These are phyloP conservation scores for Castor canadensis DNA, from an alignment of 2,113 vertebrate genomes.

Conservation along the genomic window DNA sequence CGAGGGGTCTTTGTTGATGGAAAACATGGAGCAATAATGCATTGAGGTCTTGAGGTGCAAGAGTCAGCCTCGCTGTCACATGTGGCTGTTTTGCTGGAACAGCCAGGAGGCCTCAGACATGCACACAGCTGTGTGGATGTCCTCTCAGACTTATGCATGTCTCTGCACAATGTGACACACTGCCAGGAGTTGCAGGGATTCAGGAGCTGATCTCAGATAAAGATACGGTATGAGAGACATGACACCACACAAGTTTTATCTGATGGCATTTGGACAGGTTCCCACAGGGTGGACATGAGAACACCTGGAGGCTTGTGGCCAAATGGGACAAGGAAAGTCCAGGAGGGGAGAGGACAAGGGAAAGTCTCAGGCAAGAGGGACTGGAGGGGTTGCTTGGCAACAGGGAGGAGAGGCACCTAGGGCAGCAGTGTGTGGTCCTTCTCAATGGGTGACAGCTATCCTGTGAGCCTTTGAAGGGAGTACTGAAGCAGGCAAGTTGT, in stretches of 20 bases:
- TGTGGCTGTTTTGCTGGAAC: not conserved
- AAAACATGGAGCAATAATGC: no score
- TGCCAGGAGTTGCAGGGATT: no score
- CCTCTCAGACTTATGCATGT: rapidly evolving
- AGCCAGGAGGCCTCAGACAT: not conserved
- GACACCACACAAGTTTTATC: not conserved
- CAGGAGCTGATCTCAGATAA: not conserved
- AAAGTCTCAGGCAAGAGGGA: not conserved
- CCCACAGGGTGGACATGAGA: no score
- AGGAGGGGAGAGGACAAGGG: not conserved
- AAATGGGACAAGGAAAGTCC: not conserved
- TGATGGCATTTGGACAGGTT: not conserved
- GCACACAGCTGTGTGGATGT: no score
- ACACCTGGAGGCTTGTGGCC: not conserved
- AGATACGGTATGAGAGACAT: not conserved
- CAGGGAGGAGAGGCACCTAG: rapidly evolving
- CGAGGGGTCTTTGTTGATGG: not conserved
- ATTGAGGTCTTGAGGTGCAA: not conserved
- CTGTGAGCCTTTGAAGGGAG: not conserved
- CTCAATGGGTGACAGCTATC: not conserved
- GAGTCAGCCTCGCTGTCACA: not conserved
- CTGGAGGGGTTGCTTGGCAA: not conserved
- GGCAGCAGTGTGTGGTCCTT: not conserved
- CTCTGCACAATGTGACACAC: rapidly evolving
- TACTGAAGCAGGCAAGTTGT: not conserved